Base-by-base conservation (phyloP, 1,140 invertebrate species). In the Philotrypesis tridentata region DNA sequence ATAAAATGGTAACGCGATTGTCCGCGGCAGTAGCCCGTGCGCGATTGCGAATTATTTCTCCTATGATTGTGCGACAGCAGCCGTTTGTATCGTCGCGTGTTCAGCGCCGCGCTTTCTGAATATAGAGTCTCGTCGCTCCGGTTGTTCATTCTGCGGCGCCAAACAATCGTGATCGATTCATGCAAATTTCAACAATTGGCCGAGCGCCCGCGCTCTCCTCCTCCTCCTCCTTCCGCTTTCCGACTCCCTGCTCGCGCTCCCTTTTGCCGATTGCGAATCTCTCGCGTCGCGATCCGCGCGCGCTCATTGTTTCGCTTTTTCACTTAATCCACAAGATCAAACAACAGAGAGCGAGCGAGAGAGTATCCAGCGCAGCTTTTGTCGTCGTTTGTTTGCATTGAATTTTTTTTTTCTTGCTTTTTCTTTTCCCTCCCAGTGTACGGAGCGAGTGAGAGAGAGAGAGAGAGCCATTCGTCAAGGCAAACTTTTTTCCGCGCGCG, bases 91-190 rank as follows among this genome's bases (percentile, higher is more conserved):
- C 17, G 4, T 37, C 33, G 33, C 33, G 33, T 11, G 25, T 14
- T 55, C 76, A 3, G 12, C 37, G 33, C 21, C 21, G 4, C 33
- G 33, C 33, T 37, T 37, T 37, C n/a, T 37, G 23, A 48, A 70
- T 60, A 70, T 60, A 25, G 11, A 70, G 8, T 55, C 67, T 78
- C 33, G 82, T n/a, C n/a, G n/a, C n/a, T n/a, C n/a, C n/a, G n/a
- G n/a, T 83, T 88, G 87, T 88, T 88, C 87, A 87, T 88, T 87
- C 85, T 87, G 85, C 88, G 21, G 21, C 79, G 85, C 85, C 88
- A 87, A 90, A 90, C 88, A 90, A 89, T 91, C 90, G 86, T 88
- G 86, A 90, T 91, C 89, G 90, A 90, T 89, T 90, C 89, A 89
- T 90, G 88, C 89, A 90, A 90, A 90, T 91, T 90, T 87, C 85